Evolutionary conservation across 1,140 invertebrate species (phyloP), one percentile per base, ranked within the genome.

Genomic region (Helicoverpa zea): DNA sequence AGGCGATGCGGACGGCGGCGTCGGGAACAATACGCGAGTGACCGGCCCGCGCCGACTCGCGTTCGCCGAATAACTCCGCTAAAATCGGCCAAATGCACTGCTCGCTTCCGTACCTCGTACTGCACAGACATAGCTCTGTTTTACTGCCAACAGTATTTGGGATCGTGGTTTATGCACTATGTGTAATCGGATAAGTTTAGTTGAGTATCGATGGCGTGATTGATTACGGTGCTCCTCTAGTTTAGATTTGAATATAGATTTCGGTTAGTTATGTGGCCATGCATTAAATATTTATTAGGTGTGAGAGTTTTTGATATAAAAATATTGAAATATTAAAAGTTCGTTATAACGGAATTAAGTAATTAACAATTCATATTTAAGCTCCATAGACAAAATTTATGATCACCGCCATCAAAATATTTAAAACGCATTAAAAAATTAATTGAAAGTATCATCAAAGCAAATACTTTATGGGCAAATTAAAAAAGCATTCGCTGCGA

Each of bases 71-170:
- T 77, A 77, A 90, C 85, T 88, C 80, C 56, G 80, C 78, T 85
- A 82, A 85, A 88, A 83, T 89, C 84, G 85, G 82, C 81, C 85
- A 85, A 86, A 86, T 86, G 86, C 86, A 83, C 79, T 84, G 81
- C 35, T 51, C 80, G 84, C 76, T 86, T 87, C 86, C 86, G 82
- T 56, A 73, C 75, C 35, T 52, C 43, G 52, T 75, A 51, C 66
- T 52, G 76, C 61, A 77, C 59, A 77, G 75, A 66, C 49, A 76
- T 75, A 66, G 76, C 75, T 79, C 64, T 81, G 56, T 83, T 83
- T 83, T 77, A 83, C 80, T 83, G 56, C 70, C 59, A 80, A 51
- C 51, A 54, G 61, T 54, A 66, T 77, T 66, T 64, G 29, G 49
- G 61, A 49, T 56, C 75, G 61, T 49, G 59, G 59, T 64, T 52